phyloP scores from a whole-genome alignment of 1,140 invertebrate genomes.

The Pinna nobilis region DNA sequence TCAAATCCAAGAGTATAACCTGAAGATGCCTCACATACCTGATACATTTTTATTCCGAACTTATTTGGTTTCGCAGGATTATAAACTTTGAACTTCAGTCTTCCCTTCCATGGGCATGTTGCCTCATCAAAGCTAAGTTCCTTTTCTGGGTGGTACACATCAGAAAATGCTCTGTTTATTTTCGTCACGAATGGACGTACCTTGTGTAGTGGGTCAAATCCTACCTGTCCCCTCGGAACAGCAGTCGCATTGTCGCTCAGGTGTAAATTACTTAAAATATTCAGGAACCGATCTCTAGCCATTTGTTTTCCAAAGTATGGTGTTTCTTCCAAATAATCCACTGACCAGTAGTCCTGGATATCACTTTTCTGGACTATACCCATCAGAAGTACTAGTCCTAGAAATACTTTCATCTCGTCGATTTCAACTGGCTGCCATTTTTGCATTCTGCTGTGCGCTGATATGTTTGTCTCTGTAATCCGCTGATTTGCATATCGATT shows the following conservation, averaged over 20 bases:
- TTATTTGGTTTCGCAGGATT: constrained; percentile 38
- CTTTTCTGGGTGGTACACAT: background rate
- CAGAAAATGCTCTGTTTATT: no score
- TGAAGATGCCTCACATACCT: background rate
- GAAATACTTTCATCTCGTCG: background rate
- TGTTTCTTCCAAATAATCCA: background rate
- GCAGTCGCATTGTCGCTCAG: background rate
- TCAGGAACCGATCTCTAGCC: background rate
- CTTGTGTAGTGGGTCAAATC: background rate
- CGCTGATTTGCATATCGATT: no score
- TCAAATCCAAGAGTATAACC: constrained; percentile 20
- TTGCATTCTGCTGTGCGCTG: no score
- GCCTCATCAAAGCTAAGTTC: constrained; percentile 17
- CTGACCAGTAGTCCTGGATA: background rate
- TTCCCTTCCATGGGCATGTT: constrained; percentile 35
- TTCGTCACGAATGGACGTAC: no score
- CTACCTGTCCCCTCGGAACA: background rate
- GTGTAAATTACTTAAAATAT: background rate
- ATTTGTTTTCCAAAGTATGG: constrained; percentile 4
- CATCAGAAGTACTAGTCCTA: background rate
- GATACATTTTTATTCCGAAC: constrained; percentile 31
- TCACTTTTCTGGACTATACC: background rate
- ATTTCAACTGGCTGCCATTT: no score
- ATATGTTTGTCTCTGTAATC: no score
- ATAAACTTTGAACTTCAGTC: constrained; percentile 24